phyloP scores from a whole-genome alignment of 2,797 vertebrate genomes.

The Lemur catta region DNA sequence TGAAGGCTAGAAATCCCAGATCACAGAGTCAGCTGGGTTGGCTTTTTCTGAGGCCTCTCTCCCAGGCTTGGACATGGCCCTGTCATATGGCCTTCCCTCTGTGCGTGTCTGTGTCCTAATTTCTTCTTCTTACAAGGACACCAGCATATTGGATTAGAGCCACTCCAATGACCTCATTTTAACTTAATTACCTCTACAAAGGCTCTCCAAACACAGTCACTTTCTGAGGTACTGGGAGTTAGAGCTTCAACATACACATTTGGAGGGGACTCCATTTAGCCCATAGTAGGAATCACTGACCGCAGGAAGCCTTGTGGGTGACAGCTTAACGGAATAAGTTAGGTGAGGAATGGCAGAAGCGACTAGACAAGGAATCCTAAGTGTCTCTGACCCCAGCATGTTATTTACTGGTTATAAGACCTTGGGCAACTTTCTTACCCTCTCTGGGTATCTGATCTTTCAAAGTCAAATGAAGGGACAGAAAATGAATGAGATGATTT shows the following conservation, averaged over 20 bases:
- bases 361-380: not conserved
- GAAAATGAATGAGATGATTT: not conserved
- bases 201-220: not conserved
- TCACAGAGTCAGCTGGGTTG: not conserved
- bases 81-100: not conserved
- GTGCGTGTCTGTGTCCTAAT: not conserved
- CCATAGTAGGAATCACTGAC: not conserved
- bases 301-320: not conserved
- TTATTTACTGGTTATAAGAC: not conserved
- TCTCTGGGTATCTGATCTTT: not conserved
- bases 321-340: not conserved
- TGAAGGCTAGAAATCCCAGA: not conserved
- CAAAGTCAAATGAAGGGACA: not conserved
- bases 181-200: not conserved
- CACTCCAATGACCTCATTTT: not conserved
- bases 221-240: not conserved
- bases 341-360: not conserved
- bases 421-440: not conserved
- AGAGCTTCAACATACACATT: not conserved
- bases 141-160: not conserved
- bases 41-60: not conserved
- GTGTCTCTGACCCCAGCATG: not conserved
- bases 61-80: not conserved
- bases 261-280: not conserved
- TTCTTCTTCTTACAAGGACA: not conserved